These are phyloP conservation scores for Lagocephalus sceleratus DNA, from an alignment of 2,797 vertebrate species.

Conservation along the genomic window DNA sequence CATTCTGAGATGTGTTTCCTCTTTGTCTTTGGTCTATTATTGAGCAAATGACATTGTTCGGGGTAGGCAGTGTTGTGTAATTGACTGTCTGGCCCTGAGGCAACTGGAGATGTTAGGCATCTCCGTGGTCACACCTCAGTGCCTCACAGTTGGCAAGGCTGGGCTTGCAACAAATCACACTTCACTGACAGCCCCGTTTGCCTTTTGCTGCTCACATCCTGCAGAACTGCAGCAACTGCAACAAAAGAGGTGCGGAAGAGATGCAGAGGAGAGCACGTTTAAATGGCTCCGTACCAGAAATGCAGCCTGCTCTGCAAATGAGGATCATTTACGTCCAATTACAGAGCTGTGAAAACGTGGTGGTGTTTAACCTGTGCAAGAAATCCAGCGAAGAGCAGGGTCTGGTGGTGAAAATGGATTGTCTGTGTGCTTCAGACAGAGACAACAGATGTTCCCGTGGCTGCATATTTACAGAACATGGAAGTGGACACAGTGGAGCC, in stretches of 20 bases:
- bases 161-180: slow-evolving; percentile 71
- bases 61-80: slow-evolving; percentile 71
- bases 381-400: slow-evolving; percentile 55
- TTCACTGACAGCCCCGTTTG: slow-evolving; percentile 57
- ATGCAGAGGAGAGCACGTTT: slow-evolving; percentile 48
- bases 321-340: slow-evolving; percentile 38
- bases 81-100: slow-evolving; percentile 73
- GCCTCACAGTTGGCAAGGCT: slow-evolving; percentile 74
- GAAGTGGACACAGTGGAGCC: slow-evolving; percentile 81
- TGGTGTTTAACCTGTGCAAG: slow-evolving; percentile 39
- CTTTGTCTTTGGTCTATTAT: slow-evolving; percentile 55
- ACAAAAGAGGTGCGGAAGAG: slow-evolving; percentile 34
- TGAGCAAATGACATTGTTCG: slow-evolving; percentile 60
- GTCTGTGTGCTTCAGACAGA: slow-evolving; percentile 75
- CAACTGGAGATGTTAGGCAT: slow-evolving; percentile 70
- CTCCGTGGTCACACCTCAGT: slow-evolving; percentile 71
- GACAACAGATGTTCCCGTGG: slow-evolving; percentile 88
- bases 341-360: slow-evolving; percentile 49
- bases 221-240: slow-evolving; percentile 56
- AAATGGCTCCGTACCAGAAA: slow-evolving; percentile 52
- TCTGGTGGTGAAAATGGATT: slow-evolving; percentile 65
- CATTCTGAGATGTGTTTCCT: slow-evolving; percentile 28
- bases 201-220: slow-evolving; percentile 47
- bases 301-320: slow-evolving; percentile 37
- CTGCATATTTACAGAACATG: slow-evolving; percentile 82